These are phyloP conservation scores for Delphinapterus leucas DNA, from an alignment of 2,113 vertebrate genomes.

Conservation along the genomic window DNA sequence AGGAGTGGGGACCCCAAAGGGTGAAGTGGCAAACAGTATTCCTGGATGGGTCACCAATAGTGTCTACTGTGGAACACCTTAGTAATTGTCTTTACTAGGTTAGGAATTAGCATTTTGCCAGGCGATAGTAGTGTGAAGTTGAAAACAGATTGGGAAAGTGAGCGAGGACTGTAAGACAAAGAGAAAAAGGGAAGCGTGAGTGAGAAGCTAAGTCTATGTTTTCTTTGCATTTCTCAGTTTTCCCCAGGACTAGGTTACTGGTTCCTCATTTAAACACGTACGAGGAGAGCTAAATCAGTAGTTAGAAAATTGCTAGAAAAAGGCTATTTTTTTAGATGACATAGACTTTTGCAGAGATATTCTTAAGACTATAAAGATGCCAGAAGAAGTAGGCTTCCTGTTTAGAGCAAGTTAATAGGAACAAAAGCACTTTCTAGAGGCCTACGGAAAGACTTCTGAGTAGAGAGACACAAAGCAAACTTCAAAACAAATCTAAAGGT, in stretches of 20 bases:
- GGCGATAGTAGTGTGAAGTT: background rate
- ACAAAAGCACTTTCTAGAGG: background rate
- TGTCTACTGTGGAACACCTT: rapidly evolving
- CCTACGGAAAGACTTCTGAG: background rate
- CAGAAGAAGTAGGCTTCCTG: background rate
- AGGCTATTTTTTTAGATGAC: background rate
- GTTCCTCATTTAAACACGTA: background rate
- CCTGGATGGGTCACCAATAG: background rate
- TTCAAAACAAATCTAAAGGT: background rate
- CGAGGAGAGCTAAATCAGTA: background rate
- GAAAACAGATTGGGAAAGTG: background rate
- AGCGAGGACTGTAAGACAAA: background rate
- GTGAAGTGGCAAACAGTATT: too few species aligned
- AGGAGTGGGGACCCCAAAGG: rapidly evolving
- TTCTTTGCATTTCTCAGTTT: background rate
- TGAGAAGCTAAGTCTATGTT: background rate
- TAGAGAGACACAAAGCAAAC: background rate
- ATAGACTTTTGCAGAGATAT: background rate
- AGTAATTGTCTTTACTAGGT: too few species aligned
- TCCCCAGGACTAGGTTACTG: background rate
- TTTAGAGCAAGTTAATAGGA: background rate
- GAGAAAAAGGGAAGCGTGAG: rapidly evolving
- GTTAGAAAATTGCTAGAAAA: background rate
- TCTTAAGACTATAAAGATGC: background rate
- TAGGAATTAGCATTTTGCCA: background rate